phyloP scores from a whole-genome alignment of 2,888 invertebrate genomes.

The Euplagia quadripunctaria region DNA sequence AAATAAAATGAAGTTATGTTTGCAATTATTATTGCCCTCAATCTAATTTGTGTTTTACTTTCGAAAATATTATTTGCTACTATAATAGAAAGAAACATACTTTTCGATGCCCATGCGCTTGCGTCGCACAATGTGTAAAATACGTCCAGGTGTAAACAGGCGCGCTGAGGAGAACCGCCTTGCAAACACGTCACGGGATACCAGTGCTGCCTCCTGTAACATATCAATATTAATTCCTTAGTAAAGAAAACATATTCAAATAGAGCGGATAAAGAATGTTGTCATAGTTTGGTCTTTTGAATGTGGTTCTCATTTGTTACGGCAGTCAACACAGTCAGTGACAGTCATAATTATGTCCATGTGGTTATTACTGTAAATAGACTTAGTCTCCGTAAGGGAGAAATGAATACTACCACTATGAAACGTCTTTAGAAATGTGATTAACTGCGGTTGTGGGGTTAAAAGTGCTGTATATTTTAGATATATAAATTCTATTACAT shows the following conservation, averaged over 20 bases:
- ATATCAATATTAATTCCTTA: not conserved
- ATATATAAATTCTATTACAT: not conserved
- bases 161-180: slow-evolving; percentile 90
- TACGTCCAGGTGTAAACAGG: slow-evolving; percentile 93
- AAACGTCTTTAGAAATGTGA: not conserved
- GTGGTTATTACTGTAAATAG: not conserved
- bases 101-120: slow-evolving; percentile 90
- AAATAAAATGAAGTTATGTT: too few relatives aligned
- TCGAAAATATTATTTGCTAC: not conserved
- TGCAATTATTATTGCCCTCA: too few relatives aligned
- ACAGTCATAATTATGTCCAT: not conserved
- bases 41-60: not conserved
- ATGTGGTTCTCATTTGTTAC: not conserved
- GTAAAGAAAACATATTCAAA: not conserved
- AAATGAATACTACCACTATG: not conserved
- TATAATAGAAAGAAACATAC: slow-evolving; percentile 62
- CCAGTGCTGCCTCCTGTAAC: slow-evolving; percentile 88
- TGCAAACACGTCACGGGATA: slow-evolving; percentile 89
- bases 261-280: not conserved
- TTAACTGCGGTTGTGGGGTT: not conserved
- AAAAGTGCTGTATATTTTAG: not conserved
- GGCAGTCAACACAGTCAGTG: not conserved
- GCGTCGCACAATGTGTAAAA: slow-evolving; percentile 92
- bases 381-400: not conserved
- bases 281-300: not conserved